phyloP scores from a whole-genome alignment of 2,888 invertebrate species.

The Agrochola circellaris region DNA sequence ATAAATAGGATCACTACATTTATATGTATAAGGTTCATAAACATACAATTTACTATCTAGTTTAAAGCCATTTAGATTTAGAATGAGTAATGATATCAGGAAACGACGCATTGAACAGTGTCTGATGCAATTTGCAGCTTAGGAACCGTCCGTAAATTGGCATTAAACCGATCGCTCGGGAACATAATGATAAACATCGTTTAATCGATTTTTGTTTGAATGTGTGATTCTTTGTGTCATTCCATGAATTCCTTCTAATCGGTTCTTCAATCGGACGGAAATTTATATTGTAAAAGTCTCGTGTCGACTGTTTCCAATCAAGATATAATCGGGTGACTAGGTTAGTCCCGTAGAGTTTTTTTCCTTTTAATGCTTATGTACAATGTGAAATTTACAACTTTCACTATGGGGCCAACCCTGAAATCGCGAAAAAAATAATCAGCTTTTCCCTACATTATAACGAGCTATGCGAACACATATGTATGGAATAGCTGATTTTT shows the following conservation, averaged over 20 bases:
- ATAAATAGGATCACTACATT: background rate
- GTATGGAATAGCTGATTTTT: too few species aligned
- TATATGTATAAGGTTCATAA: constrained; percentile 12
- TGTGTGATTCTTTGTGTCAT: constrained; percentile 13
- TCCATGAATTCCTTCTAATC: constrained; percentile 1
- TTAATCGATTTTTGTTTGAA: constrained; percentile 20
- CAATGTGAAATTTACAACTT: too few species aligned
- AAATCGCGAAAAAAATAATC: too few species aligned
- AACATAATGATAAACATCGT: constrained; percentile 33
- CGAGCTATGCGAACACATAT: too few species aligned
- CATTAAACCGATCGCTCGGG: constrained; percentile 22
- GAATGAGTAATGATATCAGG: constrained; percentile 47
- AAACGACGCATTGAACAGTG: constrained; percentile 37
- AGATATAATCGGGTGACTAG: constrained; percentile 7
- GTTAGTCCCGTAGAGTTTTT: background rate
- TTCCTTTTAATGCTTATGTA: too few species aligned
- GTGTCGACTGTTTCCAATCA: constrained; percentile 12
- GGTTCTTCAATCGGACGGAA: too few species aligned
- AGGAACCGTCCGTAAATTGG: constrained; percentile 47
- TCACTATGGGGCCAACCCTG: too few species aligned
- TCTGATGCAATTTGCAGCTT: constrained; percentile 47
- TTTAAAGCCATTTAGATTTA: constrained; percentile 48
- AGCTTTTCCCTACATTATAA: too few species aligned
- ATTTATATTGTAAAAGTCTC: constrained; percentile 14
- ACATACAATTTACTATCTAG: constrained; percentile 30